phyloP scores from a whole-genome alignment of 2,113 vertebrate genomes.

The Equus quagga region DNA sequence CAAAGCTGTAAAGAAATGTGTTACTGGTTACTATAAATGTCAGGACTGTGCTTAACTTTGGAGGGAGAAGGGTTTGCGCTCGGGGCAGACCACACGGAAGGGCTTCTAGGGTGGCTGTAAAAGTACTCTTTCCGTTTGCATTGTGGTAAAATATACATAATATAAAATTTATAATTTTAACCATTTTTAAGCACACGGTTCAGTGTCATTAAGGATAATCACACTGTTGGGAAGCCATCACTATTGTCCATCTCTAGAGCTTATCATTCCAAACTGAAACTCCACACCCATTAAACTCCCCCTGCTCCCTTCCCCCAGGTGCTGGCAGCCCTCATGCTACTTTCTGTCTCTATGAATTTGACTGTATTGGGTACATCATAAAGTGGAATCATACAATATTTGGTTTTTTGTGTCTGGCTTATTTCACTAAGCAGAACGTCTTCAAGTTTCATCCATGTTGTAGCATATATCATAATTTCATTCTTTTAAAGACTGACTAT shows the following conservation, averaged over 20 bases:
- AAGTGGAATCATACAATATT: neutral
- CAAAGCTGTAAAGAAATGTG: neutral
- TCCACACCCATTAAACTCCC: neutral
- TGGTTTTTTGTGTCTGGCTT: neutral
- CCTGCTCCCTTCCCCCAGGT: neutral
- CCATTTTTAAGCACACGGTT: neutral
- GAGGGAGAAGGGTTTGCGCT: neutral
- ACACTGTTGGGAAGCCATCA: neutral
- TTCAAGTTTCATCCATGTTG: neutral
- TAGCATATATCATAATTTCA: neutral
- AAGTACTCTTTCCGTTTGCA: neutral
- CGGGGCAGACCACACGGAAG: neutral
- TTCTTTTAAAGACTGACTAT: neutral
- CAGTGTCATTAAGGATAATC: neutral
- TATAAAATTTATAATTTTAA: neutral
- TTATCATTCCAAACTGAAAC: neutral
- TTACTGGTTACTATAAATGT: neutral
- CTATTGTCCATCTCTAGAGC: neutral
- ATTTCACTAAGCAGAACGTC: neutral
- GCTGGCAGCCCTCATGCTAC: neutral
- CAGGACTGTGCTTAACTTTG: neutral
- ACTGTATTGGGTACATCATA: neutral
- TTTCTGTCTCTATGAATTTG: neutral
- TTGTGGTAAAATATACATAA: neutral
- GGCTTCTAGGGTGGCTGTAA: neutral